A percentile compares a stretch with the other conserved stretches of the same genome.
These are phyloP conservation scores for Apogon talboti DNA, from an alignment of 2,797 vertebrate species.

Conservation along the genomic window DNA sequence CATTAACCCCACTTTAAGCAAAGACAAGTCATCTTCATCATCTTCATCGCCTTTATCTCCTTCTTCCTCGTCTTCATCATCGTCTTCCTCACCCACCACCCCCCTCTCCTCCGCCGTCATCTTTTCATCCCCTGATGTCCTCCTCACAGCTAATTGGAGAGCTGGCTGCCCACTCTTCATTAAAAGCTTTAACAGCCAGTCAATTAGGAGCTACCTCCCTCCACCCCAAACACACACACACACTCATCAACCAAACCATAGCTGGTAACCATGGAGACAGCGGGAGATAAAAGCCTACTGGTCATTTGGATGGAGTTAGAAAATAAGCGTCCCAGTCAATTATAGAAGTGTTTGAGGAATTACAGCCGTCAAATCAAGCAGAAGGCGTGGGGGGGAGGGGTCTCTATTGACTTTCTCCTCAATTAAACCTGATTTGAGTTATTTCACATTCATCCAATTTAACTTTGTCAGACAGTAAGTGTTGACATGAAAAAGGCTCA, in stretches of 20 bases:
- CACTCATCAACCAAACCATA: conserved; percentile 40
- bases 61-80: background rate
- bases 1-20: background rate
- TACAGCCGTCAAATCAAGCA: conserved; percentile 33
- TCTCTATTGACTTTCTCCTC: conserved; percentile 55
- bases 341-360: conserved; percentile 59
- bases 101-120: too few relatives aligned
- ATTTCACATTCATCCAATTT: conserved; percentile 42
- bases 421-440: conserved; percentile 60
- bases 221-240: conserved; percentile 39
- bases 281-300: conserved; percentile 59
- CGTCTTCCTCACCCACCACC: too few relatives aligned
- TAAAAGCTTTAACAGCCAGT: conserved; percentile 77
- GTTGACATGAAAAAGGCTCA: conserved; percentile 15
- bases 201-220: conserved; percentile 76
- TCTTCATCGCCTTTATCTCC: background rate
- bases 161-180: conserved; percentile 69
- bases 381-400: background rate
- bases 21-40: too few relatives aligned
- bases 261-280: conserved; percentile 65
- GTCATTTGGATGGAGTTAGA: conserved; percentile 58
- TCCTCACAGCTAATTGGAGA: conserved; percentile 69
- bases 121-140: too few relatives aligned
- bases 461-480: conserved; percentile 25
- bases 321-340: conserved; percentile 65